Percentiles rank a stretch among this genome's conserved stretches.
phyloP scores from a whole-genome alignment of 2,113 vertebrate species.

The Microtus montanus region DNA sequence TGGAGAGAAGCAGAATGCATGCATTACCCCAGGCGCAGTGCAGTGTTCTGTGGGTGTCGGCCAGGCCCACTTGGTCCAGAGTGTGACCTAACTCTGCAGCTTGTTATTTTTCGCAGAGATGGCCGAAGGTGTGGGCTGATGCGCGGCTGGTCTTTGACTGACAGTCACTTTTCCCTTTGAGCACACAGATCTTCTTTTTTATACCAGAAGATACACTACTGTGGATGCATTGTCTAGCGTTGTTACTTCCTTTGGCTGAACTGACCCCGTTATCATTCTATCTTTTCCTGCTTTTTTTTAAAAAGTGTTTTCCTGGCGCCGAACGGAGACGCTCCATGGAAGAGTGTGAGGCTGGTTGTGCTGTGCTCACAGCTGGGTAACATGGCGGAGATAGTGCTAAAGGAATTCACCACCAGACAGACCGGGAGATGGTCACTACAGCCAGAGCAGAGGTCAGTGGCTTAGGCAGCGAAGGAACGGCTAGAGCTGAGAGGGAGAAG shows the following conservation, averaged over 20 bases:
- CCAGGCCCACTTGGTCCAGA: background rate
- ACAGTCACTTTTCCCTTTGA: background rate
- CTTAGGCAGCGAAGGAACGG: too few relatives aligned
- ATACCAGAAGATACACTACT: background rate
- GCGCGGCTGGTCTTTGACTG: too few relatives aligned
- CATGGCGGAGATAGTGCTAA: background rate
- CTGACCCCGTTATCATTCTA: background rate
- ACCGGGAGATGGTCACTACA: background rate
- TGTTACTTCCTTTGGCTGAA: background rate
- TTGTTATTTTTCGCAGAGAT: background rate
- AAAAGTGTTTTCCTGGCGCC: background rate
- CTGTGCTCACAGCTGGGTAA: background rate
- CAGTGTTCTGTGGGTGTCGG: too few relatives aligned
- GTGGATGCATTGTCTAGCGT: too few relatives aligned
- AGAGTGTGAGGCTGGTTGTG: background rate
- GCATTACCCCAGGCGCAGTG: background rate
- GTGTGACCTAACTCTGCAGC: too few relatives aligned
- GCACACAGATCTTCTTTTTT: background rate
- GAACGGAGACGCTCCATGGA: background rate
- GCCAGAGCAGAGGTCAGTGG: background rate
- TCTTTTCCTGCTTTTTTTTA: background rate
- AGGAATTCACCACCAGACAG: background rate
- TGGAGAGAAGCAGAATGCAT: background rate
- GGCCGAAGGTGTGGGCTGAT: background rate
- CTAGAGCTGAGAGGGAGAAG: background rate